phyloP scores from a whole-genome alignment of 2,113 vertebrate species.

The Saccopteryx bilineata region DNA sequence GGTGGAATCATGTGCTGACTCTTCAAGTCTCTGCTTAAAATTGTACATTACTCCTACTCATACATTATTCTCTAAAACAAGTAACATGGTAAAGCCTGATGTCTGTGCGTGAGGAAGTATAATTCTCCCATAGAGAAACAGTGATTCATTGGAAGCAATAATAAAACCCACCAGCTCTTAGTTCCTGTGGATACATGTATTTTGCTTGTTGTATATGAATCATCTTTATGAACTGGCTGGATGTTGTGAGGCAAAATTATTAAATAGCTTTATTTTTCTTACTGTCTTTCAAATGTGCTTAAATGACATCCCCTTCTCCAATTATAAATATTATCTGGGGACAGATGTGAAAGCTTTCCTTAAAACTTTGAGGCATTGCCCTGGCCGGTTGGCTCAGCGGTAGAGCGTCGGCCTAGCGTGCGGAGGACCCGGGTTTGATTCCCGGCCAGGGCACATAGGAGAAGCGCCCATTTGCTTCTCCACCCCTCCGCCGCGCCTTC shows the following conservation, averaged over 20 bases:
- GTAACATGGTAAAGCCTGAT: not conserved
- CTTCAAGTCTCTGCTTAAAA: not conserved
- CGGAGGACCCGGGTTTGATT: no score
- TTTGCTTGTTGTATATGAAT: not conserved
- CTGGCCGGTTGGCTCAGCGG: no score
- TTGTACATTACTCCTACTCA: not conserved
- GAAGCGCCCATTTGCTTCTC: no score
- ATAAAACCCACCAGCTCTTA: slow-evolving; percentile 8
- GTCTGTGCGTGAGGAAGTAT: not conserved
- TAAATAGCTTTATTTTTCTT: not conserved
- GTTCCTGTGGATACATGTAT: not conserved
- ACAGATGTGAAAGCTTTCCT: slow-evolving; percentile 29
- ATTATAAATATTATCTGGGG: not conserved
- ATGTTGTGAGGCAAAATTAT: not conserved
- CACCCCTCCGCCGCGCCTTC: no score
- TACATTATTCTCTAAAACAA: not conserved
- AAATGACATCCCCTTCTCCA: not conserved
- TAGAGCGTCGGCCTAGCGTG: no score
- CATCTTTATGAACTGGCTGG: not conserved
- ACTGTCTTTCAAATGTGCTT: not conserved
- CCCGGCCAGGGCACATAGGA: no score
- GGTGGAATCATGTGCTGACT: not conserved
- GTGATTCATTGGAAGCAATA: not conserved
- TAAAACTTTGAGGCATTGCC: not conserved
- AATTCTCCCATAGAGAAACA: not conserved